A percentile compares a stretch with the other conserved stretches of the same genome.
Evolutionary conservation across 2,888 invertebrate species (phyloP).

Genomic region (Cremastinae sp.): DNA sequence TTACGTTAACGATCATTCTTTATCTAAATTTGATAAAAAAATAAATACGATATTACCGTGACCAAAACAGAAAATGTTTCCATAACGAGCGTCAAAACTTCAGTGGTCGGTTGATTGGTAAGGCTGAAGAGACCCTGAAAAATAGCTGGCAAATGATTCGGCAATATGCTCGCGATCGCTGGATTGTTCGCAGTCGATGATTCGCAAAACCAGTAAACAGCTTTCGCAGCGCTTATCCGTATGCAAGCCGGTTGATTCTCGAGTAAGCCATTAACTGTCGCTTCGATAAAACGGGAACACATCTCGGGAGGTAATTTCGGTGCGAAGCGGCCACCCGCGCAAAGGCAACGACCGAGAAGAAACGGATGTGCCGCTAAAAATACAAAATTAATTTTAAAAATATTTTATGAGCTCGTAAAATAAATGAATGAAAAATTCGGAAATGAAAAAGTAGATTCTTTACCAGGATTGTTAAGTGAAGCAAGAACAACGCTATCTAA

Average conservation of each 20-base stretch:
- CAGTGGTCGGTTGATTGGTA: slow-evolving; percentile 73
- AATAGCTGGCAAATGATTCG: slow-evolving; percentile 73
- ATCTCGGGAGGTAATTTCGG: slow-evolving; percentile 81
- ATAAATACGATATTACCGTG: slow-evolving; percentile 68
- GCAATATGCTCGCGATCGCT: slow-evolving; percentile 69
- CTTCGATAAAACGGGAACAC: slow-evolving; percentile 80
- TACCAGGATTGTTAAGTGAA: slow-evolving; percentile 80
- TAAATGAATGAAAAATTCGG: not conserved
- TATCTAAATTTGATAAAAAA: not conserved
- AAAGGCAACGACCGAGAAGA: slow-evolving; percentile 82
- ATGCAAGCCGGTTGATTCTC: slow-evolving; percentile 81
- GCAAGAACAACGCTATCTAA: slow-evolving; percentile 81
- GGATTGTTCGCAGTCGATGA: slow-evolving; percentile 68
- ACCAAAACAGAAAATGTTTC: slow-evolving; percentile 74
- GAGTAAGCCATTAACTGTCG: slow-evolving; percentile 82
- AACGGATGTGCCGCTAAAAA: slow-evolving; percentile 80
- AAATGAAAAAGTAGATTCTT: not conserved
- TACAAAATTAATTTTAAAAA: no score
- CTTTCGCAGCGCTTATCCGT: slow-evolving; percentile 82
- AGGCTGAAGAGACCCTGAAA: slow-evolving; percentile 76
- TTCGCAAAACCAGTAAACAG: slow-evolving; percentile 81
- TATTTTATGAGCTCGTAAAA: not conserved
- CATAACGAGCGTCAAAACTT: slow-evolving; percentile 74
- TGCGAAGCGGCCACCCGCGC: slow-evolving; percentile 82
- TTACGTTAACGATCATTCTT: not conserved